Base-by-base conservation (phyloP, 2,113 vertebrate species). In the Spea bombifrons region DNA sequence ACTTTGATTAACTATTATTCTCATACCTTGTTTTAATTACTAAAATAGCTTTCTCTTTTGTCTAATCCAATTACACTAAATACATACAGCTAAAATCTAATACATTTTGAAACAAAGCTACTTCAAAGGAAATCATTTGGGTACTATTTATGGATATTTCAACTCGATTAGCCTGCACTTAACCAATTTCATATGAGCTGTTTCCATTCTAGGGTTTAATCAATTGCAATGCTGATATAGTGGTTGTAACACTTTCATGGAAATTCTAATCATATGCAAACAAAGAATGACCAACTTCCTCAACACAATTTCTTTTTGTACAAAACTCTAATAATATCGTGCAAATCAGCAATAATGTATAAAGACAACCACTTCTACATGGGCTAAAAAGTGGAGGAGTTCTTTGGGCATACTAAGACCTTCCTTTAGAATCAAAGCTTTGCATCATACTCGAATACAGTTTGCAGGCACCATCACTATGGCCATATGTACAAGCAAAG, bases 21-120 rank as follows among this genome's bases (percentile, higher is more conserved):
- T 43, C n/a, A 53, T 16, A 74, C 71, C 78, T 73, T 74, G 63
- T 74, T 80, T 74, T 80, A 80, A 80, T 80, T 80, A 80, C 74
- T 50, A 61, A 65, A 80, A 68, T 80, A 74, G 71, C 78, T 80
- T 80, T 80, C 50, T 68, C 64, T 65, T 68, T 68, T 80, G 64
- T 74, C 44, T 80, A 80, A 80, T 80, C 78, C 71, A 73, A 80
- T 80, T 80, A 80, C 7, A 61, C 64, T 74, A 74, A 74, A 80
- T 80, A 80, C 71, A 74, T 68, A 74, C 52, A 73, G 15, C 30
- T 46, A 72, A 74, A 61, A 68, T 52, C 44, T 80, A 80, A 80
- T 80, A 57, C 71, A 74, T 74, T 74, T 74, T 68, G 45, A 55
- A 61, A 65, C 78, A 74, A 53, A 74, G 73, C 63, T 74, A 69